Base-by-base conservation (phyloP, 2,797 vertebrate genomes). In the Rhabdomys pumilio region DNA sequence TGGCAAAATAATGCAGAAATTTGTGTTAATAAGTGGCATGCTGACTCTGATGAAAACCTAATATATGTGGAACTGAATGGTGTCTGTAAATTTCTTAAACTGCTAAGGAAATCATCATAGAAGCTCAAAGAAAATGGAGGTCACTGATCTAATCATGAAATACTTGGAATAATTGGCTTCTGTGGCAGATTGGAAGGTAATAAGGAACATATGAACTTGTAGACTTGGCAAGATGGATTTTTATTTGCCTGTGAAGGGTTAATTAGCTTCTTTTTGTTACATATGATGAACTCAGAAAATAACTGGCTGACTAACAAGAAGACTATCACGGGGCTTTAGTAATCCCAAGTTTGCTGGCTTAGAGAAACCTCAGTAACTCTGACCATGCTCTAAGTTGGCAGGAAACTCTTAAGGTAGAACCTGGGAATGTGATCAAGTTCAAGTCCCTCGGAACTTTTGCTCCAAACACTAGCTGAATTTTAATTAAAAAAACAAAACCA, bases 1-100 rank as follows among this genome's bases (percentile, higher is more conserved):
- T 29, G 65, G 24, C 50, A 94, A 95, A 91, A 31, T 38, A 96
- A 93, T 47, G 44, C 14, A 87, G 87, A 82, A 55, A 79, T 93
- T 92, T 61, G 11, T 82, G 34, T 73, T 93, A 81, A 53, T 73
- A 94, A 93, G 34, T 85, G 73, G 1, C 44, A 12, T 88, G 47
- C 31, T 85, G 82, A 9, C 53, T 94, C 34, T 61, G 65, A 90
- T n/a, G 47, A 90, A 97, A 96, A n/a, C 13, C 47, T 57, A 69
- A 93, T 87, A 88, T 38, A 75, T 76, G 14, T 88, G 76, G 47
- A 29, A 38, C 41, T 50, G 53, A 10, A 31, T 73, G 41, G 8
- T 57, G 19, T 50, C 31, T 67, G 8, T 82, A 81, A 17, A 34
- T 83, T 94, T 76, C 47, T 73, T 92, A 96, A 89, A 91, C 69